These are phyloP conservation scores for Enchytraeus crypticus DNA, from an alignment of 2,888 invertebrate species.

Conservation along the genomic window DNA sequence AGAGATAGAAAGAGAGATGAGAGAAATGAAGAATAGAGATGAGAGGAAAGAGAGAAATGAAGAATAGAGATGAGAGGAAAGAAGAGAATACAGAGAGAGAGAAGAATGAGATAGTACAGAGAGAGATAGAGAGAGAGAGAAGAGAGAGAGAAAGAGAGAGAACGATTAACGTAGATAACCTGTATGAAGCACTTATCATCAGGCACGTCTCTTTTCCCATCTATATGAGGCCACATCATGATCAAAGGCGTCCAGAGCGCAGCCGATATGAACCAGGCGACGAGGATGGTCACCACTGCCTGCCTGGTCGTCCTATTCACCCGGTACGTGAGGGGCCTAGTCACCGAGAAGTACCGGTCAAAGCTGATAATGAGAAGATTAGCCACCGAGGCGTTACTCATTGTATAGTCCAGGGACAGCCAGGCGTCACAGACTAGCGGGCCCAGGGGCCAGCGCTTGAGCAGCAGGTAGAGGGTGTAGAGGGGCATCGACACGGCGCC, in stretches of 20 bases:
- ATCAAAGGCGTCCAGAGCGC: conserved; percentile 98
- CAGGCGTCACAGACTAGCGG: conserved; percentile 82
- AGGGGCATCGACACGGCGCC: conserved; percentile 95
- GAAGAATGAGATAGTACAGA: no score
- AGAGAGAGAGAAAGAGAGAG: no score
- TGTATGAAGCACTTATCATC: conserved; percentile 87
- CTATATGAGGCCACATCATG: conserved; percentile 95
- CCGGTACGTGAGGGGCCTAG: conserved; percentile 86
- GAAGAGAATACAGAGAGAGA: no score
- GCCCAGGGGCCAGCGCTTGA: conserved; percentile 89
- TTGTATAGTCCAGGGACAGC: conserved; percentile 93
- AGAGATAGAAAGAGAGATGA: no score
- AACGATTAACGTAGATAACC: no score
- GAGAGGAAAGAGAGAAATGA: no score
- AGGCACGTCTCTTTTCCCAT: conserved; percentile 43
- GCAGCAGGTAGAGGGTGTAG: conserved; percentile 77
- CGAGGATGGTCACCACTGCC: conserved; percentile 84
- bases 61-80: no score
- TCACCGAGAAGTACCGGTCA: conserved; percentile 83
- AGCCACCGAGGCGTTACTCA: conserved; percentile 94
- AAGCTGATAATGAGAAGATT: conserved; percentile 96
- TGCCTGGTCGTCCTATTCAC: conserved; percentile 84
- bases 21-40: no score
- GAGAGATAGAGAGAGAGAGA: no score
- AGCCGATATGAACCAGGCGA: conserved; percentile 89